Evolutionary conservation across 1,140 invertebrate species (phyloP), one percentile per base, ranked within the genome.

Genomic region (Dinoponera quadriceps): DNA sequence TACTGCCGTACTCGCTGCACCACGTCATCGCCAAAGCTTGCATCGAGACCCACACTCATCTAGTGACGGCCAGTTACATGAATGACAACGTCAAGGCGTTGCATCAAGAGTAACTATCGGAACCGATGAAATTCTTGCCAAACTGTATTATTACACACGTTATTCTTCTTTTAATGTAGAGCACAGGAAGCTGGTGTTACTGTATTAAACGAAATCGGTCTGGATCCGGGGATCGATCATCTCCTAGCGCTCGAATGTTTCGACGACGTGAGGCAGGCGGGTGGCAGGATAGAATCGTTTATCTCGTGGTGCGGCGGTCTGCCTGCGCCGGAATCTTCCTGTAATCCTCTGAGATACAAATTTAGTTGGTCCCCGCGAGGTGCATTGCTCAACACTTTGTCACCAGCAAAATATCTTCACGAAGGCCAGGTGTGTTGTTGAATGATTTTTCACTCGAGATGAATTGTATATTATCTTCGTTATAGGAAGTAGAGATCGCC

Each of bases 171-270:
- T 66, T 57, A 66, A 60, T 22, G 73, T 59, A 97, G 97, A 82
- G 98, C 98, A 0, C 95, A 96, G 65, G 96, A 97, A 62, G 97
- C 98, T 14, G 98, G 97, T 0, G 95, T 99, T 0, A 99, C 98
- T 0, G 96, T 99, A 60, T 94, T 99, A 48, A 96, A 99, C 92
- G 99, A 99, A 95, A 96, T 99, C 0, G 99, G 99, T 5, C 94
- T 99, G 7, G 99, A 99, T 93, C 99, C 99, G 0, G 99, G 99
- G 3, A 97, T 99, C 85, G 99, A 99, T 93, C 99, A 99, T 94
- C 95, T 99, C 60, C 93, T 99, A 63, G 99, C 99, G 0, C 96
- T 99, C 93, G 98, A 99, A 93, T 99, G 98, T 92, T 99, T 99
- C 85, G 98, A 99, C 92, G 97, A 99, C 88, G 96, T 96, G 93